Evolutionary conservation across 2,888 invertebrate genomes (phyloP), one percentile per base, ranked within the genome.

Genomic region (Dasypolia templi): DNA sequence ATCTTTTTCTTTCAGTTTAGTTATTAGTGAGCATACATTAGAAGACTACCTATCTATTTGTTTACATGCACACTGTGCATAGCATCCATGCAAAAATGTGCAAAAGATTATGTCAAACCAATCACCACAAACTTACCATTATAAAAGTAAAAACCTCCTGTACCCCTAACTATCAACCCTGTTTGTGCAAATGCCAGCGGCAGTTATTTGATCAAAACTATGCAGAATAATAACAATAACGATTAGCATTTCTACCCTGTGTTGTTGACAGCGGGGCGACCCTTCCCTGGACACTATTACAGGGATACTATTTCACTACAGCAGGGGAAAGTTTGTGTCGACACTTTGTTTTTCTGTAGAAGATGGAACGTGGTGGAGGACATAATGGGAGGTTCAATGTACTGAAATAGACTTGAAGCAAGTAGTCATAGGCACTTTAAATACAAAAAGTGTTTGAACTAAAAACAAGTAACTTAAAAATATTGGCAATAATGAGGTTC

Each of bases 151-250:
- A 66, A 61, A 51, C 32, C 32, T 26, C 46, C 9, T 39, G 12
- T 46, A 0, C 3, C 26, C 71, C 49, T 11, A 63, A 83, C 17
- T 51, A 58, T 29, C 53, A 39, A 17, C 62, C n/a, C 35, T 46
- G 26, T 66, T 76, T 53, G 29, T 22, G n/a, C 39, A 6, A 44
- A 76, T n/a, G n/a, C 32, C 61, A 53, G 11, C 62, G 72, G 44
- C 72, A 77, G 71, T 53, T 26, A 64, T 81, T 79, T 53, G 53
- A 4, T 82, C 61, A 65, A 72, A 81, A 79, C 83, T 83, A 83
- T 72, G 68, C 56, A 12, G 68, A 49, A 67, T 67, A 44, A 64
- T 79, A 65, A 73, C 62, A 35, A 72, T 73, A 79, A 79, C 55
- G 51, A 78, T 81, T 79, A 83, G 83, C 59, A 83, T 72, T 74